A percentile compares a stretch with the other conserved stretches of the same genome.
Conservation (phyloP, 1,140 invertebrate species). For the Ceratina japonica region DNA sequence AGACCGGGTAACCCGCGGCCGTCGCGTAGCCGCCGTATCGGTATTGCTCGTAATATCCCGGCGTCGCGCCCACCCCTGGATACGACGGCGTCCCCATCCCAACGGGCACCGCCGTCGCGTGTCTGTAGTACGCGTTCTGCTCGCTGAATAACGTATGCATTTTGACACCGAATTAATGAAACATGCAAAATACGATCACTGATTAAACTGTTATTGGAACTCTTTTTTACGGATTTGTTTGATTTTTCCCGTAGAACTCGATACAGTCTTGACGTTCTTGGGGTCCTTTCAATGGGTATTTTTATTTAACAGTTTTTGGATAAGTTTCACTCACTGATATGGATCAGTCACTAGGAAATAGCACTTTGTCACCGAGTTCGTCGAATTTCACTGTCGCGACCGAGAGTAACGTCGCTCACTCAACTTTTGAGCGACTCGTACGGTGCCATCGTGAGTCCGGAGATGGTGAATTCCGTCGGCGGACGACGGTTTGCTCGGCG, state of each 20-base stretch:
- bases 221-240: not conserved
- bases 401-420: not conserved
- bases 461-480: constrained; percentile 29
- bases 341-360: constrained; percentile 9
- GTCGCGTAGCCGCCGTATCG: constrained; percentile 80
- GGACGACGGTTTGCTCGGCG: constrained; percentile 18
- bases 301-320: not conserved
- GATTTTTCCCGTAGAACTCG: not conserved
- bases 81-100: constrained; percentile 74
- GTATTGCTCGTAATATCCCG: constrained; percentile 78
- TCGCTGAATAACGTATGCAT: constrained; percentile 95
- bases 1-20: constrained; percentile 77
- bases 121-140: constrained; percentile 87
- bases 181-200: not conserved
- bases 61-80: constrained; percentile 69
- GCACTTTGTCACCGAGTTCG: not conserved
- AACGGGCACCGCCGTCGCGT: constrained; percentile 76
- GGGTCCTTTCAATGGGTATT: no score
- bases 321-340: constrained; percentile 20
- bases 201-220: no score
- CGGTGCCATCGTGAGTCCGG: not conserved
- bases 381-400: not conserved
- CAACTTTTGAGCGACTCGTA: not conserved
- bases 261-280: no score
- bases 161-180: constrained; percentile 30